Percentiles rank a stretch among this genome's conserved stretches.
These are phyloP conservation scores for Eidolon helvum DNA, from an alignment of 2,113 vertebrate species.

Conservation along the genomic window DNA sequence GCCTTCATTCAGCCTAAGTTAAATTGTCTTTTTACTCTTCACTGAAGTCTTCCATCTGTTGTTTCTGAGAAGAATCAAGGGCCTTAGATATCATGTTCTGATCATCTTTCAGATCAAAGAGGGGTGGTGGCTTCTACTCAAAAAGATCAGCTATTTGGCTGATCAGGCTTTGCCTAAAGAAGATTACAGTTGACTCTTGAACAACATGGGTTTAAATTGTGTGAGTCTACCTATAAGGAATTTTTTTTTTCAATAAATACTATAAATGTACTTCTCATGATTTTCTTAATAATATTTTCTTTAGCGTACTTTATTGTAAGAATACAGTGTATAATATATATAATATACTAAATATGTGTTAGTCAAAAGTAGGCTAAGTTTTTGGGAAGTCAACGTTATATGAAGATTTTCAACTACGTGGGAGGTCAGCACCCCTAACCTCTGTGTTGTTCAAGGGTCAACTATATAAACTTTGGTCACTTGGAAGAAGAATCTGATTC, in stretches of 20 bases:
- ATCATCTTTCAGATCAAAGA: neutral
- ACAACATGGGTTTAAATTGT: neutral
- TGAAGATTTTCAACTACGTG: neutral
- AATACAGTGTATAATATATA: neutral
- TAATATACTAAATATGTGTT: neutral
- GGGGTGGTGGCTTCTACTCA: neutral
- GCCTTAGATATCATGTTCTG: neutral
- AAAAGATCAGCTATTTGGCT: neutral
- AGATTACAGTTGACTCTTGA: neutral
- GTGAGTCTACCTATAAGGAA: neutral
- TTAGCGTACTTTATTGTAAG: neutral
- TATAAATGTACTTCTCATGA: neutral
- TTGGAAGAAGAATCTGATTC: neutral
- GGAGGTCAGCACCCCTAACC: neutral
- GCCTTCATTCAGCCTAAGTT: slow-evolving; percentile 23
- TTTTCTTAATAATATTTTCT: neutral
- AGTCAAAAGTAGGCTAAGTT: neutral
- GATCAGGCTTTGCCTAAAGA: neutral
- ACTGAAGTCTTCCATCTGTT: neutral
- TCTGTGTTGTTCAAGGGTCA: neutral
- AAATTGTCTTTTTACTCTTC: slow-evolving; percentile 13
- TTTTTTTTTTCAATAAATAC: neutral
- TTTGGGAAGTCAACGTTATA: neutral
- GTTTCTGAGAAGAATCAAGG: slow-evolving; percentile 29
- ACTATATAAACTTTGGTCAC: neutral